phyloP scores from a whole-genome alignment of 2,797 vertebrate species.

The Sciaenops ocellatus region DNA sequence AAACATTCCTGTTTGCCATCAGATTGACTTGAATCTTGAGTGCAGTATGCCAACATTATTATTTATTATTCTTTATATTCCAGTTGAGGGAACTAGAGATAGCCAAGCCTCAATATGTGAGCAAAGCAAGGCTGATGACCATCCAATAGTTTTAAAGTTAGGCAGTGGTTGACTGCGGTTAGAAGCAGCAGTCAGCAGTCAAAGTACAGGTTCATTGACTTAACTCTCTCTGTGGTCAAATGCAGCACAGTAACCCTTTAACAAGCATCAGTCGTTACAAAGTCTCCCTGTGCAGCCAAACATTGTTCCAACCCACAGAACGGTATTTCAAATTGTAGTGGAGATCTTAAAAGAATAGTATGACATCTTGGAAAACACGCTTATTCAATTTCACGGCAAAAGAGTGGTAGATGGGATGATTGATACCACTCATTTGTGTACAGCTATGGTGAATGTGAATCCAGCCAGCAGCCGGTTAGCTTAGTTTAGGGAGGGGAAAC shows the following conservation, averaged over 20 bases:
- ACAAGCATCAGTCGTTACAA: slow-evolving; percentile 25
- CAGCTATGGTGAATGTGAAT: not conserved
- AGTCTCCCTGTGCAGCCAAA: not conserved
- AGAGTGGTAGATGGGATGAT: not conserved
- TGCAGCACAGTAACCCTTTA: not conserved
- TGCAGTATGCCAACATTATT: not conserved
- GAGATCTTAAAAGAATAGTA: not conserved
- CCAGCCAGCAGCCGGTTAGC: not conserved
- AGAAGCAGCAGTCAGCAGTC: slow-evolving; percentile 12
- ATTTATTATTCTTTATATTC: not conserved
- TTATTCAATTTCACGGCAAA: not conserved
- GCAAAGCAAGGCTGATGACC: not conserved
- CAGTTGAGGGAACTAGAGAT: not conserved
- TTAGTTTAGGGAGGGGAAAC: not conserved
- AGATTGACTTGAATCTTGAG: not conserved
- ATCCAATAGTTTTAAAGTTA: slow-evolving; percentile 10
- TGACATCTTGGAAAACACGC: not conserved
- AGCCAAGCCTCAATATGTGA: not conserved
- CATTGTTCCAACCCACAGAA: slow-evolving; percentile 17
- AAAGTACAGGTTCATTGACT: slow-evolving; percentile 28
- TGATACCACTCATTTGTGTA: not conserved
- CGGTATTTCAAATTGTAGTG: not conserved
- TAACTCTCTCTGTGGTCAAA: slow-evolving; percentile 23
- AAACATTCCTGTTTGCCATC: not conserved
- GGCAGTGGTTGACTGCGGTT: slow-evolving; percentile 11